Evolutionary conservation across 2,113 vertebrate genomes (phyloP), one percentile per base, ranked within the genome.

Genomic region (Sander vitreus): DNA sequence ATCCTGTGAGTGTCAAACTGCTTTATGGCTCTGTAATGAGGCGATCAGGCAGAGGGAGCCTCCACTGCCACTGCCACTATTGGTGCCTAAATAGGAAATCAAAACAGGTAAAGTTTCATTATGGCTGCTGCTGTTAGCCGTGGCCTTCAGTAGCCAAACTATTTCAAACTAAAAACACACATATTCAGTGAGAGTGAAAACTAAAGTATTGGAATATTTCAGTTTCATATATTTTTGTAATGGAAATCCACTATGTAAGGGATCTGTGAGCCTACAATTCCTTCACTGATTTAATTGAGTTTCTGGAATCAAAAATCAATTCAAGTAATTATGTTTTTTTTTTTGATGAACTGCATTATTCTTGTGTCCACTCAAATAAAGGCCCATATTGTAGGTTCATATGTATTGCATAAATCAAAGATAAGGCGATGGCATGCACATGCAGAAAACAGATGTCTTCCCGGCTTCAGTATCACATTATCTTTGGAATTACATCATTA

Each of bases 21-120:
- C 93, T 94, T 93, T 93, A 93, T 91, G 88, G 92, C 75, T 90
- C 90, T 93, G 90, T 94, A 95, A 95, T 95, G 93, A 95, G 94
- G 87, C 91, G 86, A 91, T 89, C 81, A 88, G 88, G 84, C 84
- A 55, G 80, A 85, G 86, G 83, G 65, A 80, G 81, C 78, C 66
- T 76, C 68, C 53, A 54, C 81, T 54, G 77, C 78, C 53, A 19
- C 82, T 15, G 85, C 82, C 81, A 62, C 85, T 83, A 65, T 75
- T 83, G 68, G 74, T 80, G 69, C 87, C 89, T 90, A 80, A 92
- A 88, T 70, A 82, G 84, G 51, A 92, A 89, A 91, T 92, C 86
- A 87, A 92, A 94, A 92, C 83, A 88, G 88, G 91, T 92, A 81
- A 91, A 64, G 78, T 91, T 89, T 92, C 89, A 89, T 91, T 86